Conservation (phyloP, 2,888 invertebrate species). For the Coenonympha glycerion region DNA sequence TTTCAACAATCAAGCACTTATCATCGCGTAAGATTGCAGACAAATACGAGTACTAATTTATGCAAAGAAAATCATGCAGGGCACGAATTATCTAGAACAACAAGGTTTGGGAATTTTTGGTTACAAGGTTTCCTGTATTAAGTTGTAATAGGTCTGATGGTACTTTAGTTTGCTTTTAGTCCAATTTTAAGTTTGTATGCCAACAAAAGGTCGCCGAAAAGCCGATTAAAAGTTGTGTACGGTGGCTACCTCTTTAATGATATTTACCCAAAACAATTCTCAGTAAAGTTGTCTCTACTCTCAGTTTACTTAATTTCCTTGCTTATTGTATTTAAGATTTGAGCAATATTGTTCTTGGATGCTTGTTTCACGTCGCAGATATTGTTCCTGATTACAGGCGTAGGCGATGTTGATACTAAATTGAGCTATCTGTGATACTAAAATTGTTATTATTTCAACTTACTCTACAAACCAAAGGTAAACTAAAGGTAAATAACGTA, state of each 20-base stretch:
- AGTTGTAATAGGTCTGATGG: constrained; percentile 16
- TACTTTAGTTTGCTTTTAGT: constrained; percentile 15
- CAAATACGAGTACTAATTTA: too few species aligned
- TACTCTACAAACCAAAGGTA: too few species aligned
- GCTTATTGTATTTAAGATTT: not conserved
- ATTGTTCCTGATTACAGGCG: too few species aligned
- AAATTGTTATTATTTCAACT: too few species aligned
- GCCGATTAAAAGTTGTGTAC: constrained; percentile 25
- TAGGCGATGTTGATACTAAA: too few species aligned
- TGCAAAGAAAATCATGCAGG: too few species aligned
- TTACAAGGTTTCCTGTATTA: not conserved
- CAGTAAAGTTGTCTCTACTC: constrained; percentile 10
- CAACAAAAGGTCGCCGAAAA: constrained; percentile 19
- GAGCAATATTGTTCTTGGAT: constrained; percentile 9
- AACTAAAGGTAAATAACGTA: too few species aligned
- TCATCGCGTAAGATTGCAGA: too few species aligned
- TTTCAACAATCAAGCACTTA: too few species aligned
- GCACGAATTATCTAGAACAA: too few species aligned
- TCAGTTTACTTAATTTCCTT: constrained; percentile 12
- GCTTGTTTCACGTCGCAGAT: not conserved
- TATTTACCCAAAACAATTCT: constrained; percentile 23
- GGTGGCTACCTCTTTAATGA: constrained; percentile 22
- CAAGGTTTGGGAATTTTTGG: not conserved
- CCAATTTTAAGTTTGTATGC: constrained; percentile 18
- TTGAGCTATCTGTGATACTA: too few species aligned